Evolutionary conservation across 2,888 invertebrate species (phyloP).

Genomic region (Cataglyphis rosenhaueri): DNA sequence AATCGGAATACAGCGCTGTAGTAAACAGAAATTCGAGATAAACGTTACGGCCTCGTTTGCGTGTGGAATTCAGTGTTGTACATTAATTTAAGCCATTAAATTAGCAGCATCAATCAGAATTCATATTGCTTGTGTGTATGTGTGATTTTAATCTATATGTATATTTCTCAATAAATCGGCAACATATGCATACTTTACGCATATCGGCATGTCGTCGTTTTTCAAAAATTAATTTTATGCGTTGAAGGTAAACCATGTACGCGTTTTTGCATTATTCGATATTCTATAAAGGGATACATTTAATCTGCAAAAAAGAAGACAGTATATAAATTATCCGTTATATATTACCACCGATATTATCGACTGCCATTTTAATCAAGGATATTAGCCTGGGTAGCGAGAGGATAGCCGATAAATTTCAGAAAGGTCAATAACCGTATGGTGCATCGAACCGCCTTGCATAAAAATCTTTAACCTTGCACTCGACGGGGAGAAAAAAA

Average conservation of each 20-base stretch:
- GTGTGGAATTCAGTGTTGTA: conserved; percentile 10
- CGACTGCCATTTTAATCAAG: background rate
- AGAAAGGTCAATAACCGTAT: conserved; percentile 17
- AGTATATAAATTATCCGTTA: background rate
- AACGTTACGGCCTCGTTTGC: conserved; percentile 12
- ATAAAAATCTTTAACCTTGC: conserved; percentile 56
- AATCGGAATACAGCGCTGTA: background rate
- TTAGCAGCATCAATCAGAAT: conserved; percentile 44
- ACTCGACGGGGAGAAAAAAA: conserved; percentile 39
- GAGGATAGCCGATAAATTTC: conserved; percentile 27
- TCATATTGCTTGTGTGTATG: conserved; percentile 7
- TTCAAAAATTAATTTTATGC: conserved; percentile 14
- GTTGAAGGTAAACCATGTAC: background rate
- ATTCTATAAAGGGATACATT: background rate
- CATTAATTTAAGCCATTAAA: conserved; percentile 43
- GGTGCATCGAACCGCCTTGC: conserved; percentile 32
- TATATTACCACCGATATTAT: background rate
- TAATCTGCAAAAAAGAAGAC: background rate
- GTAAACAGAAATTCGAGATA: conserved; percentile 14
- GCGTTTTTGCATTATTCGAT: background rate
- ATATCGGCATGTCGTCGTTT: background rate
- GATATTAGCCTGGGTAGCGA: background rate
- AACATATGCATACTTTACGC: conserved; percentile 21
- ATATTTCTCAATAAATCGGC: conserved; percentile 19
- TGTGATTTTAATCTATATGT: conserved; percentile 7